Evolutionary conservation across 2,888 invertebrate genomes (phyloP).

Genomic region (Mythimna albipuncta): DNA sequence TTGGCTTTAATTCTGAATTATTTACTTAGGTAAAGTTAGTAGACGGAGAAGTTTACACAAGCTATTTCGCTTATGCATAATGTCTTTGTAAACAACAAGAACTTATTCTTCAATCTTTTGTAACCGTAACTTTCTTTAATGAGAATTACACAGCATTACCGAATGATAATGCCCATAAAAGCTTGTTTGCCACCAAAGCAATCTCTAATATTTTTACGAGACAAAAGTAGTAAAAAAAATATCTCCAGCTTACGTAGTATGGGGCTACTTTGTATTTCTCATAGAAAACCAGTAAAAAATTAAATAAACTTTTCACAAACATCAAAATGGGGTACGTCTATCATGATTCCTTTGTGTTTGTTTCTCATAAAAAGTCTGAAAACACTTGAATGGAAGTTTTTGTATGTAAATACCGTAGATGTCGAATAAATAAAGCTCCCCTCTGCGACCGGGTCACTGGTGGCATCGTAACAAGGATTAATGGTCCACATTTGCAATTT

Average conservation of each 20-base stretch:
- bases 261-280: slow-evolving; percentile 11
- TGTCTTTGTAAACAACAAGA: slow-evolving; percentile 24
- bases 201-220: slow-evolving; percentile 12
- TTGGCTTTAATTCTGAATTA: slow-evolving; percentile 19
- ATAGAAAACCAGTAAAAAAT: slow-evolving; percentile 29
- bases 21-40: slow-evolving; percentile 16
- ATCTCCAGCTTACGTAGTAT: slow-evolving; percentile 7
- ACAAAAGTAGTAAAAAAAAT: slow-evolving; percentile 2
- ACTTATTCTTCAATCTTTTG: slow-evolving; percentile 16
- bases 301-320: slow-evolving; percentile 26
- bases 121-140: slow-evolving; percentile 1
- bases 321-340: slow-evolving; percentile 37
- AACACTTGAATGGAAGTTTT: slow-evolving; percentile 53
- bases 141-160: neutral
- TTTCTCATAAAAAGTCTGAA: slow-evolving; percentile 45
- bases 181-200: slow-evolving; percentile 10
- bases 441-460: slow-evolving; percentile 66
- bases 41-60: slow-evolving; percentile 14
- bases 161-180: slow-evolving; percentile 1
- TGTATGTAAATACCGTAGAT: slow-evolving; percentile 58
- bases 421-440: slow-evolving; percentile 65
- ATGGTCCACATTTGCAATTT: slow-evolving; percentile 76
- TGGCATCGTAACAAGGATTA: slow-evolving; percentile 77
- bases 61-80: slow-evolving; percentile 16
- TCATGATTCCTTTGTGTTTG: slow-evolving; percentile 39